phyloP scores from a whole-genome alignment of 1,140 invertebrate species.

The Pseudomyrmex concolor region DNA sequence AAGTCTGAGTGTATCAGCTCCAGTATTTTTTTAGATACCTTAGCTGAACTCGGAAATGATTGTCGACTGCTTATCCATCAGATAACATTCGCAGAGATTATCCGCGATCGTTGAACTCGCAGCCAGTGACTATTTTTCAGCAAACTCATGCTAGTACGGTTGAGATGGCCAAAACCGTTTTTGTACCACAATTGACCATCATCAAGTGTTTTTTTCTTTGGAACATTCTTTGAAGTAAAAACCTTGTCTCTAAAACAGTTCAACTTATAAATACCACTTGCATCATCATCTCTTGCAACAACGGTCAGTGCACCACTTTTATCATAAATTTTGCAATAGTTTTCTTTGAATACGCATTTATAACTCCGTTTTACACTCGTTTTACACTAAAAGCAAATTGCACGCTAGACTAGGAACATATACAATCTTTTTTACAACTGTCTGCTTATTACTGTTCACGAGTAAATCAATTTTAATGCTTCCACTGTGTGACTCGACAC shows the following conservation, averaged over 20 bases:
- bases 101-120: not conserved
- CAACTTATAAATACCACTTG: not conserved
- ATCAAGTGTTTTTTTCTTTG: too few relatives aligned
- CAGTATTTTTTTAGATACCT: not conserved
- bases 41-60: not conserved
- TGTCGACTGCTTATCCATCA: slow-evolving; percentile 5
- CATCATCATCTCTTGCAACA: too few relatives aligned
- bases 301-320: not conserved
- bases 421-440: not conserved
- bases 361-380: not conserved
- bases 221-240: not conserved
- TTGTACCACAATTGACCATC: slow-evolving; percentile 2
- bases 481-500: not conserved
- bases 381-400: not conserved
- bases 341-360: not conserved
- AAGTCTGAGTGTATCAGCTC: not conserved
- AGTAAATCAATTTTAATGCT: not conserved
- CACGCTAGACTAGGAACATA: not conserved
- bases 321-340: not conserved
- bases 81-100: not conserved
- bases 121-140: not conserved
- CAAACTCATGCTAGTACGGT: not conserved
- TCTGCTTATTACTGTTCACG: not conserved
- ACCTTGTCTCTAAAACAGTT: too few relatives aligned
- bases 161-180: not conserved